phyloP scores from a whole-genome alignment of 2,888 invertebrate genomes.

The Xanthostigma xanthostigma region DNA sequence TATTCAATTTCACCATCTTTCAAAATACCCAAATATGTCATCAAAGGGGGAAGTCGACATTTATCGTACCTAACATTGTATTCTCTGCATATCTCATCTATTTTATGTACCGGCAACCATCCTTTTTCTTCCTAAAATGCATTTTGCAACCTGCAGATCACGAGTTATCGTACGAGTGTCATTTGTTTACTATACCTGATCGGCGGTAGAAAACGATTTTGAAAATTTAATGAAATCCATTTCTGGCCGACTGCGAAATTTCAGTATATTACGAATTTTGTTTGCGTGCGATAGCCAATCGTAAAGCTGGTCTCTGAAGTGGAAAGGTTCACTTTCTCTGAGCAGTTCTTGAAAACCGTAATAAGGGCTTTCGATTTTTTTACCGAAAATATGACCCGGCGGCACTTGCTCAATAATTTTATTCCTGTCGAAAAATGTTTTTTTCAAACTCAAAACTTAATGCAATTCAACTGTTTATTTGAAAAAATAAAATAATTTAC shows the following conservation, averaged over 20 bases:
- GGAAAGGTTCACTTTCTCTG: conserved; percentile 25
- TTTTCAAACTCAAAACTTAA: conserved; percentile 2
- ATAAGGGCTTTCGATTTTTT: conserved; percentile 22
- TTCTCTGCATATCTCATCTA: conserved; percentile 30
- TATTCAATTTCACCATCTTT: conserved; percentile 33
- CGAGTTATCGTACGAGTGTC: not conserved
- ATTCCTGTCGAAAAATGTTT: conserved; percentile 20
- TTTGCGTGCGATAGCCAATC: conserved; percentile 33
- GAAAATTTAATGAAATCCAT: conserved; percentile 14
- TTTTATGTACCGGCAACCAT: conserved; percentile 30
- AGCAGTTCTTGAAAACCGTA: conserved; percentile 33
- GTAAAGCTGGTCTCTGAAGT: conserved; percentile 27
- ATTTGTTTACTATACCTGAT: conserved; percentile 16
- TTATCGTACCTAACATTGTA: conserved; percentile 32
- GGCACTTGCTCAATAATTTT: conserved; percentile 32
- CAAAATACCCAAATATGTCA: conserved; percentile 32
- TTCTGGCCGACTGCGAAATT: conserved; percentile 14
- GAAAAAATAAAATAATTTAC: conserved; percentile 13
- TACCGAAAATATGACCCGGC: conserved; percentile 33
- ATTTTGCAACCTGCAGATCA: not conserved
- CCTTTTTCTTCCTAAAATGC: conserved; percentile 26
- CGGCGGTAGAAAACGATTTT: conserved; percentile 19
- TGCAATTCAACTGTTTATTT: not conserved
- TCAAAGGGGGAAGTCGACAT: conserved; percentile 32
- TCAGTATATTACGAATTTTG: conserved; percentile 26